These are phyloP conservation scores for Calephelis virginiensis DNA, from an alignment of 1,140 invertebrate species.

Conservation along the genomic window DNA sequence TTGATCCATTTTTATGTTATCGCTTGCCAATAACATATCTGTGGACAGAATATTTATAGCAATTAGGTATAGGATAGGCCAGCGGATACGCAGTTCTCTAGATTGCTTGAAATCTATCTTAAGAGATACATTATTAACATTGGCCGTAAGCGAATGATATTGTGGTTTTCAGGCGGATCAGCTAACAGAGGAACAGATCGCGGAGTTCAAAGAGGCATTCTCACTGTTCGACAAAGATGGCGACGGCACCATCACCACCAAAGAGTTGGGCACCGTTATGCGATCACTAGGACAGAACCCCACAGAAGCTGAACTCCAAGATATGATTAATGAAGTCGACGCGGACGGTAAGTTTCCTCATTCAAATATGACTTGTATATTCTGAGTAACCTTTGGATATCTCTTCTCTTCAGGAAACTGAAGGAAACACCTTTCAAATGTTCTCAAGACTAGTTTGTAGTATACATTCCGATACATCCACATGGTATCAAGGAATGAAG, in stretches of 20 bases:
- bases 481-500: too few relatives aligned
- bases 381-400: neutral
- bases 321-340: conserved; percentile 99
- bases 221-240: conserved; percentile 99
- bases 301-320: conserved; percentile 99
- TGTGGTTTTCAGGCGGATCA: conserved; percentile 90
- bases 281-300: conserved; percentile 99
- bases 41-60: too few relatives aligned
- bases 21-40: too few relatives aligned
- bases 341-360: conserved; percentile 91
- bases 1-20: too few relatives aligned
- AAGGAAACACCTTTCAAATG: too few relatives aligned
- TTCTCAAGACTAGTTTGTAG: too few relatives aligned
- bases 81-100: too few relatives aligned
- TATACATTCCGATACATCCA: too few relatives aligned
- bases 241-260: conserved; percentile 99
- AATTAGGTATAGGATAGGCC: too few relatives aligned
- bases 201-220: conserved; percentile 99
- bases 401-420: neutral
- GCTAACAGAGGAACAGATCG: conserved; percentile 98
- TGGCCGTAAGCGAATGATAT: conserved; percentile 1
- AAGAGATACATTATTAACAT: too few relatives aligned
- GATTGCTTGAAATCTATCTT: too few relatives aligned
- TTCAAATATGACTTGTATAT: neutral
- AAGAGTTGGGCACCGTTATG: conserved; percentile 99